Evolutionary conservation across 2,113 vertebrate species (phyloP), one percentile per base, ranked within the genome.

Genomic region (Dromas ardeola): DNA sequence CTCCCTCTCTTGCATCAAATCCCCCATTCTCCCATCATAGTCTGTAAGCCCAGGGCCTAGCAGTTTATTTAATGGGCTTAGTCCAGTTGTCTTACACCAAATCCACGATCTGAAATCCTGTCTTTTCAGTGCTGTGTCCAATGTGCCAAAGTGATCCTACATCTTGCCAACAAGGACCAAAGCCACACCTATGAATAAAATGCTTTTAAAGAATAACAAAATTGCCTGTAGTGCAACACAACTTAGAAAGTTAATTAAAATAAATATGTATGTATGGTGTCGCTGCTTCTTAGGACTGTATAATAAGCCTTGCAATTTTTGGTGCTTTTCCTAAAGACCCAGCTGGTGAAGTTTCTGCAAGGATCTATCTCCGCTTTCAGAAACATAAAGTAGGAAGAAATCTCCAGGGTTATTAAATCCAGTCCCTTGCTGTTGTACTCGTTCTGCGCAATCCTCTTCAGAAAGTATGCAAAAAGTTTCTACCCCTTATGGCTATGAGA

Each of bases 401-500:
- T 93, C 91, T 79, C 94, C 56, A 42, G 61, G 26, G 49, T 56
- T 81, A 91, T 61, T 85, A 61, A 84, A 94, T 82, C 34, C 52
- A 76, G 36, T 43, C 73, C 89, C 78, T 89, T 67, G 61, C 53
- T 71, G 55, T 59, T 74, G 47, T 14, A 67, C 63, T 72, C 0
- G 0, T 58, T 53, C n/a, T 0, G 5, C 59, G 66, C 0, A 4
- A 63, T 74, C 55, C 50, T 76, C 61, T 81, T 81, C 77, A 74
- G 72, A 87, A 96, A 72, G 56, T 6, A 45, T 9, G 56, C 38
- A 76, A 50, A 67, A 96, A 95, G 66, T 87, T 97, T 94, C 70
- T 91, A 32, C 15, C 62, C 77, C 93, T 95, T 1, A 13, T 65
- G 86, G 81, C 62, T 95, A 72, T 1, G 7, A 87, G 81, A 91